Base-by-base conservation (phyloP, 2,888 invertebrate species). In the Globia sparganii region DNA sequence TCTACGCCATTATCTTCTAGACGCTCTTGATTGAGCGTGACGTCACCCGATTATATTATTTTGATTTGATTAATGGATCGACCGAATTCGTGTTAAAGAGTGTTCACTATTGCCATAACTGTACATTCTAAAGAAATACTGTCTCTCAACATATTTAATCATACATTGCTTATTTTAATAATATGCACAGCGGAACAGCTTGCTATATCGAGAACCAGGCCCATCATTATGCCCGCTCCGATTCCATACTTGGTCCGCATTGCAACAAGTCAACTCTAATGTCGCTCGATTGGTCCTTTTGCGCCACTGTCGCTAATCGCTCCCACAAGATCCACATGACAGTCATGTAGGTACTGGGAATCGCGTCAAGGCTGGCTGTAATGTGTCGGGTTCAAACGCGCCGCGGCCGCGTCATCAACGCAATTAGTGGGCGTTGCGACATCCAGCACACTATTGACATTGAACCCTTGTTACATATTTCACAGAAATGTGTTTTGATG, bases 381-480 rank as follows among this genome's bases (percentile, higher is more conserved):
- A 93, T 92, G 94, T 93, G 94, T 92, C 85, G 91, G 88, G 91
- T 90, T 94, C 95, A 96, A 96, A 96, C 93, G 92, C 90, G 93
- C 95, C 95, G 95, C 94, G 80, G 77, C 80, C 82, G 87, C 92
- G 91, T 94, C 93, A 92, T 91, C 92, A 88, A 81, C 90, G 89
- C 95, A 96, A 96, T 96, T 95, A 95, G 93, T 92, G 93, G 94
- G 92, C 92, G 93, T 92, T 92, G 93, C 94, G 94, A 95, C 95
- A 95, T 92, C 91, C 89, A 86, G 84, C 80, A 78, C 92, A 91
- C 92, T 95, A 95, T 95, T 96, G 96, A 96, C 96, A 96, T 95
- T 96, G 95, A 96, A 94, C 95, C 92, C 92, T 93, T 91, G 94
- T 93, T 94, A 94, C 95, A 94, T 93, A 94, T 94, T 96, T 96